Conservation (phyloP, 2,113 vertebrate species). For the Hydropotes inermis region DNA sequence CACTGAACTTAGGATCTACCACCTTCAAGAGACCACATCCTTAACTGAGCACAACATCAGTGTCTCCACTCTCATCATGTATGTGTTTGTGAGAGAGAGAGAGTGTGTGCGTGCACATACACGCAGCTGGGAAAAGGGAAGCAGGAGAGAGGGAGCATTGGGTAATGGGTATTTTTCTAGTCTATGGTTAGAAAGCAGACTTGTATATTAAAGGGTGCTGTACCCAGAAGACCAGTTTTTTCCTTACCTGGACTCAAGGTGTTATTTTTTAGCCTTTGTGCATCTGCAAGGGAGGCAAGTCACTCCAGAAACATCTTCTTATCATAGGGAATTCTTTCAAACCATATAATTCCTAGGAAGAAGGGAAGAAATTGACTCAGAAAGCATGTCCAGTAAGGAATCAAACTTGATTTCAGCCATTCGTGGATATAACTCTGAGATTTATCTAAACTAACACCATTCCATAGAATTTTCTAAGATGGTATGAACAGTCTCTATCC, state of each 20-base stretch:
- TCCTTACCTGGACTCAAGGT: not conserved
- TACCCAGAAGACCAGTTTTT: not conserved
- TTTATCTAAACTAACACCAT: not conserved
- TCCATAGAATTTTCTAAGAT: not conserved
- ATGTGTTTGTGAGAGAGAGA: not conserved
- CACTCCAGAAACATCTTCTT: not conserved
- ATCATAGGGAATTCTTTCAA: not conserved
- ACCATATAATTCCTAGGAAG: not conserved
- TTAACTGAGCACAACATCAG: not conserved
- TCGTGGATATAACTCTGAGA: not conserved
- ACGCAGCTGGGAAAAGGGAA: not conserved
- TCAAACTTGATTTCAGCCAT: not conserved
- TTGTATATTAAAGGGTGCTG: not conserved
- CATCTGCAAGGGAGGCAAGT: not conserved
- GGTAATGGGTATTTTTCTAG: not conserved
- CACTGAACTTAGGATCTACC: not conserved
- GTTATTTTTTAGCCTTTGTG: conserved; percentile 11
- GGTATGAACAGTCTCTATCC: not conserved
- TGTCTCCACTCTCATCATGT: not conserved
- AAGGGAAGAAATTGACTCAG: not conserved
- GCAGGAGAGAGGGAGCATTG: not conserved
- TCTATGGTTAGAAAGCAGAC: not conserved
- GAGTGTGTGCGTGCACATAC: not conserved
- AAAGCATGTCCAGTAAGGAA: not conserved
- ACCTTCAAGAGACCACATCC: not conserved